A percentile compares a stretch with the other conserved stretches of the same genome.
These are phyloP conservation scores for Eulithis testata DNA, from an alignment of 2,888 invertebrate genomes.

Conservation along the genomic window DNA sequence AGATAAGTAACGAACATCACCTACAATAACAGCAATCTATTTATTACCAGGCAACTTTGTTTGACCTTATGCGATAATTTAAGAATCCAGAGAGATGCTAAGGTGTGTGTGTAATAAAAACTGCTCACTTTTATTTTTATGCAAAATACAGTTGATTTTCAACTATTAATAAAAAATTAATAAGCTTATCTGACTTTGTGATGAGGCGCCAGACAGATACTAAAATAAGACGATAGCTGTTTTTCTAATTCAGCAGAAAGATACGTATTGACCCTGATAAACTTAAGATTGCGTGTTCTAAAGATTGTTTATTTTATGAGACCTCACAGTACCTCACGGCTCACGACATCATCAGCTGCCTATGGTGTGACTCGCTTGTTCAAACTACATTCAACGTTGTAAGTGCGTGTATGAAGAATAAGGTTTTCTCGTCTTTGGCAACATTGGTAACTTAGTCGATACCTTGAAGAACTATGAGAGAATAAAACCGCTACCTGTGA, in stretches of 20 bases:
- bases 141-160: not conserved
- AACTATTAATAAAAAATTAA: constrained; percentile 23
- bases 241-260: constrained; percentile 63
- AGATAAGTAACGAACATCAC: constrained; percentile 18
- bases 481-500: too few relatives aligned
- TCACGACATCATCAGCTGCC: constrained; percentile 59
- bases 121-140: not conserved
- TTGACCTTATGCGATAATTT: constrained; percentile 21
- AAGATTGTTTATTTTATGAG: constrained; percentile 62
- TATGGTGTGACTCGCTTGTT: constrained; percentile 41
- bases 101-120: constrained; percentile 18
- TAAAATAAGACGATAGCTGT: constrained; percentile 51
- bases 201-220: constrained; percentile 67
- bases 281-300: constrained; percentile 63
- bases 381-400: not conserved
- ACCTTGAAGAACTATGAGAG: too few relatives aligned
- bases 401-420: not conserved
- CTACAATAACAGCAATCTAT: constrained; percentile 9
- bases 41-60: constrained; percentile 25
- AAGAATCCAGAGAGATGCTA: constrained; percentile 2
- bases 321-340: constrained; percentile 39
- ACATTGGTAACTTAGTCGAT: too few relatives aligned
- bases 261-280: constrained; percentile 75
- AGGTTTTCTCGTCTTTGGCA: not conserved
- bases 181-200: constrained; percentile 45